These are phyloP conservation scores for Montipora efflorescens DNA, from an alignment of 64 coral and sea anemone species.

Conservation along the genomic window DNA sequence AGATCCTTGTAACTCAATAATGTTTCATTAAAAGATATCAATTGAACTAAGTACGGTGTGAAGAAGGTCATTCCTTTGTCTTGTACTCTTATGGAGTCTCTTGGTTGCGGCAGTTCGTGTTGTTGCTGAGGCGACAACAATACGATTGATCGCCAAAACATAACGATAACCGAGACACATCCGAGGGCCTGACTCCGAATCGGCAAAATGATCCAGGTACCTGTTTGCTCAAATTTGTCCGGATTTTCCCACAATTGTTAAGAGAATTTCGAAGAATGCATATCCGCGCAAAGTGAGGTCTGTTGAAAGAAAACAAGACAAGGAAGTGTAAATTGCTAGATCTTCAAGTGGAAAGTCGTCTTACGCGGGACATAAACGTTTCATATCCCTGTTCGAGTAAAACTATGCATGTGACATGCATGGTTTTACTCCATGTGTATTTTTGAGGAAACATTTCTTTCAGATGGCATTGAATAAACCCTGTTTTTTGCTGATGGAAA, in stretches of 20 bases:
- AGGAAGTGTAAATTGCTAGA: background rate
- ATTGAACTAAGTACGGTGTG: slow-evolving; percentile 87
- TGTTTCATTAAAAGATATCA: slow-evolving; percentile 32
- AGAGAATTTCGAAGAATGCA: slow-evolving; percentile 81
- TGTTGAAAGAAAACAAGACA: slow-evolving; percentile 32
- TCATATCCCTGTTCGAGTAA: too few relatives aligned
- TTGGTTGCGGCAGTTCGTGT: slow-evolving; percentile 48
- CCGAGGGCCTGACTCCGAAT: slow-evolving; percentile 89
- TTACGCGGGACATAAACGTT: too few relatives aligned
- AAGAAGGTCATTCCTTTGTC: slow-evolving; percentile 80
- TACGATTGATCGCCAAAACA: slow-evolving; percentile 79
- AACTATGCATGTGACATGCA: too few relatives aligned
- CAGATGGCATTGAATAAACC: too few relatives aligned
- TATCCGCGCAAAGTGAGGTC: slow-evolving; percentile 94
- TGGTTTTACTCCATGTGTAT: too few relatives aligned
- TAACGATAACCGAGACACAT: slow-evolving; percentile 92
- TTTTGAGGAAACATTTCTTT: too few relatives aligned
- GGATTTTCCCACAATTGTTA: slow-evolving; percentile 86
- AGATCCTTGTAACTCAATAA: too few relatives aligned
- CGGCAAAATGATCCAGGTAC: slow-evolving; percentile 81
- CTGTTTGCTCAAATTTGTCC: slow-evolving; percentile 71
- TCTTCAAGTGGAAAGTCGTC: too few relatives aligned
- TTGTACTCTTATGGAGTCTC: slow-evolving; percentile 46
- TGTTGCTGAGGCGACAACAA: slow-evolving; percentile 71
- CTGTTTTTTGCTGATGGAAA: too few relatives aligned